These are phyloP conservation scores for Eustalomyia histrio DNA, from an alignment of 2,888 invertebrate species.

Conservation along the genomic window DNA sequence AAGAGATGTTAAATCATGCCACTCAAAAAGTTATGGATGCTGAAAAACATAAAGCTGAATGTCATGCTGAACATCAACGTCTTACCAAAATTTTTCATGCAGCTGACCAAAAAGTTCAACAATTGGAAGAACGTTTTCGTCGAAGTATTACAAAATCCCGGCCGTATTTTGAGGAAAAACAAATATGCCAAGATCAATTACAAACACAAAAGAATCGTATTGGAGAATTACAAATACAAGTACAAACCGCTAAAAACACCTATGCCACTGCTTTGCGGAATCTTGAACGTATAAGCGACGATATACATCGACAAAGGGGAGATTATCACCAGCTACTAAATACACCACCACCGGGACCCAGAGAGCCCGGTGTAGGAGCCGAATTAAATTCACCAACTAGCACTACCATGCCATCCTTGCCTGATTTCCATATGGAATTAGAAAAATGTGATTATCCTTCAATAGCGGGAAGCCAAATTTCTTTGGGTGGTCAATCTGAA, in stretches of 20 bases:
- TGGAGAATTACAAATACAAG: constrained; percentile 88
- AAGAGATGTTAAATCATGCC: constrained; percentile 97
- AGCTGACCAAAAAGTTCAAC: constrained; percentile 89
- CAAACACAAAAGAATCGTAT: constrained; percentile 92
- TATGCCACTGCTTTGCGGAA: constrained; percentile 91
- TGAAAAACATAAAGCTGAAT: constrained; percentile 92
- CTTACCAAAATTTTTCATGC: constrained; percentile 89
- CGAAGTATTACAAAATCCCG: constrained; percentile 92
- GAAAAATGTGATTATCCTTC: constrained; percentile 82
- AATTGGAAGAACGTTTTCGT: constrained; percentile 89
- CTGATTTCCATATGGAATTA: constrained; percentile 82
- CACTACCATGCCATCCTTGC: constrained; percentile 73
- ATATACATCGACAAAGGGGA: constrained; percentile 85
- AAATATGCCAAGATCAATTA: constrained; percentile 90
- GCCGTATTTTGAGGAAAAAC: constrained; percentile 94
- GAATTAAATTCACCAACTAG: constrained; percentile 81
- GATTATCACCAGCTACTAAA: constrained; percentile 70
- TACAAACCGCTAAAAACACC: constrained; percentile 85
- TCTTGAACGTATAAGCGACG: constrained; percentile 94
- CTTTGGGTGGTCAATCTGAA: constrained; percentile 77
- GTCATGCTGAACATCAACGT: constrained; percentile 92
- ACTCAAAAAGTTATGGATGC: constrained; percentile 97
- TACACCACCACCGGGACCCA: constrained; percentile 76
- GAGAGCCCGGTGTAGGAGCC: constrained; percentile 88
- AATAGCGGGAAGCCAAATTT: constrained; percentile 80